Conservation (phyloP, 2,888 invertebrate species). For the Nesidiocoris tenuis region DNA sequence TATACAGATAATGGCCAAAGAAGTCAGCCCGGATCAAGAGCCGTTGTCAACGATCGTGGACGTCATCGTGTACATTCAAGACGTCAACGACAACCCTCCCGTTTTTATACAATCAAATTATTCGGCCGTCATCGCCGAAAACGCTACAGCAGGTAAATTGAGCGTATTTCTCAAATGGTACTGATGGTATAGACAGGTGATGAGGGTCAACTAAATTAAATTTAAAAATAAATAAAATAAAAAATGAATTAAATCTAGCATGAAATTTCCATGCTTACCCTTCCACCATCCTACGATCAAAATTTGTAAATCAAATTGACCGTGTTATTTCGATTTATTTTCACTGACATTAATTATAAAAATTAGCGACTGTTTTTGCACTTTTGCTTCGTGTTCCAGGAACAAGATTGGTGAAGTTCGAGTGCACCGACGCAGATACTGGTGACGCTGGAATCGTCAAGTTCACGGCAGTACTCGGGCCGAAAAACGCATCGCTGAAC, state of each 20-base stretch:
- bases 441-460: conserved; percentile 74
- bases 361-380: no score
- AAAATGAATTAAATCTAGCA: no score
- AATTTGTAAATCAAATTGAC: no score
- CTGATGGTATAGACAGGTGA: no score
- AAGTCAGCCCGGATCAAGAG: conserved; percentile 74
- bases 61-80: conserved; percentile 77
- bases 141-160: conserved; percentile 62
- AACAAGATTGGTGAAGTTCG: conserved; percentile 58
- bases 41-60: conserved; percentile 68
- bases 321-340: no score
- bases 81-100: conserved; percentile 86
- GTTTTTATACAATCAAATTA: conserved; percentile 73
- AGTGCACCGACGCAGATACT: conserved; percentile 79
- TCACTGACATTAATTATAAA: no score
- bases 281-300: no score
- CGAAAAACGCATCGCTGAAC: conserved; percentile 73
- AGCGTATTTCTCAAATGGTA: no score
- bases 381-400: no score
- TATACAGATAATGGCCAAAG: conserved; percentile 74
- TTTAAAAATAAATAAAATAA: no score
- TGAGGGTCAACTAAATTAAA: no score
- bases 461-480: conserved; percentile 75
- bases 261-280: no score
- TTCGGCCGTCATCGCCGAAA: conserved; percentile 74